Conservation (phyloP, 2,113 vertebrate genomes). For the Oxyruncus cristatus region DNA sequence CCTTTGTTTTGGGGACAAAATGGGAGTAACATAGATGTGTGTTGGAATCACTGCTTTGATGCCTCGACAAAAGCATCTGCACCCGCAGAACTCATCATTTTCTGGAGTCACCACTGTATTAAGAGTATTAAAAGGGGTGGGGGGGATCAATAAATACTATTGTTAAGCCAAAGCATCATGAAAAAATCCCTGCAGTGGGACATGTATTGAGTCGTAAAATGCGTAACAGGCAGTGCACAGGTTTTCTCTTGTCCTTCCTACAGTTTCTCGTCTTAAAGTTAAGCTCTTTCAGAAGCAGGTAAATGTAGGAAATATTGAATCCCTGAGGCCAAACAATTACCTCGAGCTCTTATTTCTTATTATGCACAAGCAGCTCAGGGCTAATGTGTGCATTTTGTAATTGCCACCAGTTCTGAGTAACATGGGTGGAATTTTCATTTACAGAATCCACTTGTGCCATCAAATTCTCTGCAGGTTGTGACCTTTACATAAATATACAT, state of each 20-base stretch:
- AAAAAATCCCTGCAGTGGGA: background rate
- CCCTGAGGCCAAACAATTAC: background rate
- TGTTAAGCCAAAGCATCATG: background rate
- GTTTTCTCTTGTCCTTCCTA: background rate
- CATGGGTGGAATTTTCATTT: background rate
- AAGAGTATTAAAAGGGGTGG: background rate
- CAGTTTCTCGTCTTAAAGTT: background rate
- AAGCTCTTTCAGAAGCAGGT: background rate
- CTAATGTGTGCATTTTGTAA: background rate
- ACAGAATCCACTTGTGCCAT: background rate
- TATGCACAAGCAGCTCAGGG: background rate
- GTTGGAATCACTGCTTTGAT: background rate
- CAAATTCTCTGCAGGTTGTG: background rate
- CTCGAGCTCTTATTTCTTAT: background rate
- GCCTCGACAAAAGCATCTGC: background rate
- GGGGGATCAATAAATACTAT: slow-evolving; percentile 24
- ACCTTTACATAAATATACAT: background rate
- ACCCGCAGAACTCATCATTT: background rate
- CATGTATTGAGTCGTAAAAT: background rate
- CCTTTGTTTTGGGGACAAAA: slow-evolving; percentile 25
- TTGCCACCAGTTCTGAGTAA: background rate
- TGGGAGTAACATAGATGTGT: background rate
- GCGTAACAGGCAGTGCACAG: background rate
- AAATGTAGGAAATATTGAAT: background rate
- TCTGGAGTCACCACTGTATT: background rate